Evolutionary conservation across 1,140 invertebrate genomes (phyloP).

Genomic region (Cheumatopsyche charites): DNA sequence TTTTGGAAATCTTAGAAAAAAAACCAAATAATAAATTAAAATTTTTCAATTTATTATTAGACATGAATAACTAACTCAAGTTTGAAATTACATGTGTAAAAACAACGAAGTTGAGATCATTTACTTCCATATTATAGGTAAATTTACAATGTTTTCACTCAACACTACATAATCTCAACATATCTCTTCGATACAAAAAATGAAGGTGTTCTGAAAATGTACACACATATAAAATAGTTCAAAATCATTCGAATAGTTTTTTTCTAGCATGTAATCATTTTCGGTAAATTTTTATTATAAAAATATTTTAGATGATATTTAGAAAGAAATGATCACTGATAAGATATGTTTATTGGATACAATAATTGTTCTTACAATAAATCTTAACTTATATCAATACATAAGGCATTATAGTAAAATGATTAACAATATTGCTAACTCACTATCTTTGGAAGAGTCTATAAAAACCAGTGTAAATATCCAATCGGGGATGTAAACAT

Average conservation of each 20-base stretch:
- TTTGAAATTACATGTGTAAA: conserved; percentile 10
- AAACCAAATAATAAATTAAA: conserved; percentile 17
- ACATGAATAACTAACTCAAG: not conserved
- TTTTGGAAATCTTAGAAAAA: not conserved
- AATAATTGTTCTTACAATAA: conserved; percentile 46
- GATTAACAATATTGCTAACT: conserved; percentile 50
- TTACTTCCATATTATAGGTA: not conserved
- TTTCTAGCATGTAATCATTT: conserved; percentile 2
- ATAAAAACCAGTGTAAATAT: conserved; percentile 42
- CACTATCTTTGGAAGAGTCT: conserved; percentile 50
- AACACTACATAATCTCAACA: conserved; percentile 8
- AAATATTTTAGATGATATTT: conserved; percentile 21
- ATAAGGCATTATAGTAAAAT: conserved; percentile 49
- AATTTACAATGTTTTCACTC: not conserved
- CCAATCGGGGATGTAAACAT: conserved; percentile 25
- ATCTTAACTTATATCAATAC: conserved; percentile 45
- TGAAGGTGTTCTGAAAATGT: conserved; percentile 12
- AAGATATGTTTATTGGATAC: conserved; percentile 50
- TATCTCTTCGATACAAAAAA: not conserved
- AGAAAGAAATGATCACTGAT: conserved; percentile 34
- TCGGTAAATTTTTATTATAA: conserved; percentile 12
- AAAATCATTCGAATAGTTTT: conserved; percentile 2
- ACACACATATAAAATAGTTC: conserved; percentile 17
- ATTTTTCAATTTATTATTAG: conserved; percentile 20
- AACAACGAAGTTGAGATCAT: conserved; percentile 17